Evolutionary conservation across 1,140 invertebrate genomes (phyloP).

Genomic region (Notospermus geniculatus): DNA sequence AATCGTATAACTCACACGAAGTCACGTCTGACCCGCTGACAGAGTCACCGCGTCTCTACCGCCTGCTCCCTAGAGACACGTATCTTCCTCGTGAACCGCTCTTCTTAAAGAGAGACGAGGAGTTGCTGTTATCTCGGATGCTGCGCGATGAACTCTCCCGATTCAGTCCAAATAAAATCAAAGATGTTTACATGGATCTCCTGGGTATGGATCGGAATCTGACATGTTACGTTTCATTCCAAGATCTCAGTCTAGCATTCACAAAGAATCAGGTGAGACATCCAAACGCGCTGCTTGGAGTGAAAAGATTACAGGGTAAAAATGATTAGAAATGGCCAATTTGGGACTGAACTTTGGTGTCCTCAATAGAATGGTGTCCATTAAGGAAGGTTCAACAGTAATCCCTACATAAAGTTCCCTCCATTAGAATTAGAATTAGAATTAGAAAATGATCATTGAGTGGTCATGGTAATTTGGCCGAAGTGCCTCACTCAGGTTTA

Average conservation of each 20-base stretch:
- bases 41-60: background rate
- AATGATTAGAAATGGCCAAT: no score
- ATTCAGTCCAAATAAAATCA: background rate
- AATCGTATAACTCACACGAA: background rate
- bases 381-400: no score
- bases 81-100: constrained; percentile 1
- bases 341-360: no score
- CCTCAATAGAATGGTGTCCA: no score
- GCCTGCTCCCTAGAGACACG: background rate
- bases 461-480: no score
- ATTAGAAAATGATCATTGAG: no score
- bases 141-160: background rate
- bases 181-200: constrained; percentile 6
- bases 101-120: background rate
- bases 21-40: background rate
- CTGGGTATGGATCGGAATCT: background rate
- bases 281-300: no score
- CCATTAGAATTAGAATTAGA: no score
- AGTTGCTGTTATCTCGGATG: background rate
- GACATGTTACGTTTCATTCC: background rate
- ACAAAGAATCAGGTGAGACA: constrained; percentile 7
- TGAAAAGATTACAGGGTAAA: no score
- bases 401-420: no score
- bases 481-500: no score
- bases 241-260: constrained; percentile 5